phyloP scores from a whole-genome alignment of 2,888 invertebrate species.

The Neoaliturus tenellus region DNA sequence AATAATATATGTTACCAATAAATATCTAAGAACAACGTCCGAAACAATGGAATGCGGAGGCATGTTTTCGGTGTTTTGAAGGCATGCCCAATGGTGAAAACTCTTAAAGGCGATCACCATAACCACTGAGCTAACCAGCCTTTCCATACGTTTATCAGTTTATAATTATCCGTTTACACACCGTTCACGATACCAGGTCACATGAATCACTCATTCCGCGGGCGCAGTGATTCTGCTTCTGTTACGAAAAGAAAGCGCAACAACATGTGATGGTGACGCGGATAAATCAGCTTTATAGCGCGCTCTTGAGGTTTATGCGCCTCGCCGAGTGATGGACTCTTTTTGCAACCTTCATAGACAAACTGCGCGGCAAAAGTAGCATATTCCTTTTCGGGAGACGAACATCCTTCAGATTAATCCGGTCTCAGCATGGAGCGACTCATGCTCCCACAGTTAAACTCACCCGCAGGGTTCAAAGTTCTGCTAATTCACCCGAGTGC shows the following conservation, averaged over 20 bases:
- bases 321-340: not conserved
- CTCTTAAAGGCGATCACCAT: no score
- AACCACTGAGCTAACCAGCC: no score
- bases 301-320: conserved; percentile 1
- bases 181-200: not conserved
- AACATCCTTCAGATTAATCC: not conserved
- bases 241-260: not conserved
- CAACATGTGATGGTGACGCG: not conserved
- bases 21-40: no score
- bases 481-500: no score
- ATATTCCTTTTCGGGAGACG: not conserved
- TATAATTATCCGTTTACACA: no score
- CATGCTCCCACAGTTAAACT: not conserved
- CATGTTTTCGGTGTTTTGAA: no score
- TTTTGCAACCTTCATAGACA: not conserved
- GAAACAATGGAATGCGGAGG: no score
- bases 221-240: not conserved
- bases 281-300: conserved; percentile 3
- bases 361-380: conserved; percentile 1
- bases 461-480: no score
- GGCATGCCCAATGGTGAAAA: no score
- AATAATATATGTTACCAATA: no score
- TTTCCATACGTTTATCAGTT: no score
- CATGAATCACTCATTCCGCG: not conserved
- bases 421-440: not conserved